phyloP scores from a whole-genome alignment of 2,113 vertebrate species.

The Seriola dumerili region DNA sequence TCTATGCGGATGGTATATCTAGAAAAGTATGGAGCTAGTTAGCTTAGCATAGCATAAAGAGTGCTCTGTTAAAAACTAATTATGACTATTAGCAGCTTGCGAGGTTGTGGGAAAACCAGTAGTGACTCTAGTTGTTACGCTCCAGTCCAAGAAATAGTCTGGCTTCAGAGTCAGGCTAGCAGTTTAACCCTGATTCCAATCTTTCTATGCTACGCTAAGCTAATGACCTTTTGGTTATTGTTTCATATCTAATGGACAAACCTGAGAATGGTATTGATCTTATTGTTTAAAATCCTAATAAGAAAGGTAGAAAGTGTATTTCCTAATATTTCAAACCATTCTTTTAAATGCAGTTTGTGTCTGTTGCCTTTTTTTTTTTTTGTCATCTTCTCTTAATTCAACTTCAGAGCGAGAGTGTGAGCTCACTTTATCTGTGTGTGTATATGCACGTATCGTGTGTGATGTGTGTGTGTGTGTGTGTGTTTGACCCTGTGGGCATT shows the following conservation, averaged over 20 bases:
- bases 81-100: not conserved
- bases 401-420: conserved; percentile 9
- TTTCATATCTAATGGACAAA: not conserved
- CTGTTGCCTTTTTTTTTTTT: not conserved
- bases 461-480: conserved; percentile 22
- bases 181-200: not conserved
- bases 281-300: not conserved
- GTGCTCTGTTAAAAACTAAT: not conserved
- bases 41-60: not conserved
- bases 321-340: not conserved
- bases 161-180: too few relatives aligned
- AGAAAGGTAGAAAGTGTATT: not conserved
- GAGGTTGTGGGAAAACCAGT: not conserved
- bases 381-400: conserved; percentile 1
- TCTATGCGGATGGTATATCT: not conserved
- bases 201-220: not conserved
- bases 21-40: not conserved
- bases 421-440: not conserved
- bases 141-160: too few relatives aligned
- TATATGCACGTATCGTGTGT: conserved; percentile 12
- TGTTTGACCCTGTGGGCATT: conserved; percentile 15
- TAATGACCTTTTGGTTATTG: not conserved
- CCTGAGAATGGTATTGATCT: not conserved
- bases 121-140: not conserved
- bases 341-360: not conserved